phyloP scores from a whole-genome alignment of 2,888 invertebrate species.

The Lasioglossum vierecki region DNA sequence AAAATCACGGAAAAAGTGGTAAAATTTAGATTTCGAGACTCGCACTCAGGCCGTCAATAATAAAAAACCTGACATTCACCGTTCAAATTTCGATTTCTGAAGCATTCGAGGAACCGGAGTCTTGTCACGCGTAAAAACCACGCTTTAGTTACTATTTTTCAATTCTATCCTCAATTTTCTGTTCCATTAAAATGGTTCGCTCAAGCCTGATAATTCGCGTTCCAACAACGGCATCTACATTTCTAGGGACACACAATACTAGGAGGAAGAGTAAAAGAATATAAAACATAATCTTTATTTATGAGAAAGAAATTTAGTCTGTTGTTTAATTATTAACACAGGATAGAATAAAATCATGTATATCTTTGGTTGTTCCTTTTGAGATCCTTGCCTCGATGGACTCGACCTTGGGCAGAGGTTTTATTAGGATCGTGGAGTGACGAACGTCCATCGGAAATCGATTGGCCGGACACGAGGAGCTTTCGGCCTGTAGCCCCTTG shows the following conservation, averaged over 20 bases:
- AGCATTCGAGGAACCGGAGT: not conserved
- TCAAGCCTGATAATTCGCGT: not conserved
- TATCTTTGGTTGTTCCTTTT: not conserved
- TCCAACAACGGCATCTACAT: not conserved
- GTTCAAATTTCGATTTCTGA: not conserved
- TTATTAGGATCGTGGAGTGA: slow-evolving; percentile 54
- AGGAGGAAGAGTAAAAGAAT: too few relatives aligned
- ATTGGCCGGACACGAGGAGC: slow-evolving; percentile 21
- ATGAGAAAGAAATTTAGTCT: too few relatives aligned
- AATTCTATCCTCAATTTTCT: not conserved
- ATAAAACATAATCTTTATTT: too few relatives aligned
- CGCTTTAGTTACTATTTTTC: not conserved
- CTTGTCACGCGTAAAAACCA: not conserved
- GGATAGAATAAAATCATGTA: too few relatives aligned
- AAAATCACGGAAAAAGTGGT: slow-evolving; percentile 18
- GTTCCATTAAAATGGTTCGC: not conserved
- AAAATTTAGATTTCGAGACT: not conserved
- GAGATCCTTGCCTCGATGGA: not conserved
- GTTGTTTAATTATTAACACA: too few relatives aligned
- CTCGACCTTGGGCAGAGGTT: slow-evolving; percentile 40
- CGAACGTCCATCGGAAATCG: slow-evolving; percentile 50
- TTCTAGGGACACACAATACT: not conserved
- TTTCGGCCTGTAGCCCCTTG: not conserved
- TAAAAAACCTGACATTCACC: not conserved
- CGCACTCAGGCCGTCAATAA: not conserved